Base-by-base conservation (phyloP, 2,113 vertebrate species). In the Prochilodus magdalenae region DNA sequence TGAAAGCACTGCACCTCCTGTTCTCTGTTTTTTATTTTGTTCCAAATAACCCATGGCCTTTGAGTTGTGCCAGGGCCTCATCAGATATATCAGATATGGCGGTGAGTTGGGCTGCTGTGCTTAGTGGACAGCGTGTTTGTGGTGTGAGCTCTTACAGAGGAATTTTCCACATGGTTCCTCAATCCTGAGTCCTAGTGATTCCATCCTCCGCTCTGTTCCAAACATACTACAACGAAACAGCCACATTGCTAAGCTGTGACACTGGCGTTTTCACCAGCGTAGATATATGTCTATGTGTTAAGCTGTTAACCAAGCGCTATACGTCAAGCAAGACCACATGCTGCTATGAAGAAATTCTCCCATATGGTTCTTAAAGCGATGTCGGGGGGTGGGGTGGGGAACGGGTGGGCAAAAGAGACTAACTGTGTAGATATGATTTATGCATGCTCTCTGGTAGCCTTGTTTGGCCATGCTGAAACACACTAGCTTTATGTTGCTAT, bases 161-260 rank as follows among this genome's bases (percentile, higher is more conserved):
- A 86, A 60, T 84, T 76, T 75, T 87, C 55, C 78, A 81, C 51
- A 55, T 84, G 83, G 83, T 27, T 77, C 65, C 57, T 27, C 29
- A 22, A 4, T 82, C 66, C 47, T 40, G 49, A 72, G 70, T 84
- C 59, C 77, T 67, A 70, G 65, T 40, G 66, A 36, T 36, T 77
- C 70, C 59, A 33, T 49, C 73, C 30, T 29, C 72, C 30, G 22
- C 59, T 57, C 81, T 77, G 63, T 57, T 30, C 78, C 62, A 82
- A 57, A 86, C 71, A 75, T 60, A n/a, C 65, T 40, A 63, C 83
- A 85, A 66, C 81, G n/a, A 40, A 62, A 30, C 51, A 78, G 62
- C n/a, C 49, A 51, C 30, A 33, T 55, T 12, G 49, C 49, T 30
- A 27, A 55, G 51, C 20, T 18, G 26, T 55, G 26, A 44, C 40